Evolutionary conservation across 2,888 invertebrate genomes (phyloP).

Genomic region (Agapetus fuscipes): DNA sequence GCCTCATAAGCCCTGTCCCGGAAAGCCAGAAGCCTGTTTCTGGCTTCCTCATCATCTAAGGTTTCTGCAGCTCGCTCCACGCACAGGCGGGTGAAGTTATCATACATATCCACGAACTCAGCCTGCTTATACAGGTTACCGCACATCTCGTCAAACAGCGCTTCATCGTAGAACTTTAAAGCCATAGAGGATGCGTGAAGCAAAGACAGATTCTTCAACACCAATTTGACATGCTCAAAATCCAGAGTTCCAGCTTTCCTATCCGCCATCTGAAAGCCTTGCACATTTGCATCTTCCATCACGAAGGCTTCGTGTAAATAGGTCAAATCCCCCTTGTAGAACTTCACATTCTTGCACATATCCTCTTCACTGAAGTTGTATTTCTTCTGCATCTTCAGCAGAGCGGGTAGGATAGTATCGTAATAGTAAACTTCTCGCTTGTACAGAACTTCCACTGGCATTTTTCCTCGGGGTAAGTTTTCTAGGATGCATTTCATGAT

Average conservation of each 20-base stretch:
- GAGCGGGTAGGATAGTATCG: constrained; percentile 6
- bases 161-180: constrained; percentile 6
- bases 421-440: constrained; percentile 14
- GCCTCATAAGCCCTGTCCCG: constrained; percentile 2
- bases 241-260: constrained; percentile 8
- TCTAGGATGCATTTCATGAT: constrained; percentile 6
- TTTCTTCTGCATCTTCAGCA: constrained; percentile 6
- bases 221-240: constrained; percentile 4
- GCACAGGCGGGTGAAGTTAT: neutral
- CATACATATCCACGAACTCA: neutral
- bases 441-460: constrained; percentile 8
- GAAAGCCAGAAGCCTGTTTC: neutral
- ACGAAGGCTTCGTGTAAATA: constrained; percentile 10
- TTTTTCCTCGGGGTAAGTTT: constrained; percentile 1
- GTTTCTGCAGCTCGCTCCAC: constrained; percentile 2
- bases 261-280: constrained; percentile 7
- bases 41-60: constrained; percentile 2
- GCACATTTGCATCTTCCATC: constrained; percentile 9
- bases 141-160: constrained; percentile 3
- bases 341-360: constrained; percentile 7
- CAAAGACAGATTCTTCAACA: constrained; percentile 9
- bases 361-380: constrained; percentile 4
- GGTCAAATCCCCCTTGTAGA: constrained; percentile 2
- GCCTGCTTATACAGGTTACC: neutral
- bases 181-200: constrained; percentile 14